Base-by-base conservation (phyloP, 2,113 vertebrate genomes). In the Upupa epops region DNA sequence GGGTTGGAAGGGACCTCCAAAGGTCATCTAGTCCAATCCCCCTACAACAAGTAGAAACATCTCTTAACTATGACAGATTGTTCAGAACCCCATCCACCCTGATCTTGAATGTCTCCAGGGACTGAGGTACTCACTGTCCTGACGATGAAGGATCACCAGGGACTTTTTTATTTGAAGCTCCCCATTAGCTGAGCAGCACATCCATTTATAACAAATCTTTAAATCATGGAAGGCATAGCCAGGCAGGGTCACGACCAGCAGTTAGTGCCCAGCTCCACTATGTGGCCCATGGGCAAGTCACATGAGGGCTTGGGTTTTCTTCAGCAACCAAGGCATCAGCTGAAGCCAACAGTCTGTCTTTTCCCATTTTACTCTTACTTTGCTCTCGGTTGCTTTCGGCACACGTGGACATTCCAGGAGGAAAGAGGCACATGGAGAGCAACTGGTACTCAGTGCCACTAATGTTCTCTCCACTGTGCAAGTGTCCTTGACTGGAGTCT, bases 171-270 rank as follows among this genome's bases (percentile, higher is more conserved):
- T 83, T 90, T 95, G 71, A 88, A 90, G 80, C 21, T 64, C 49
- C 83, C 54, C 61, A 31, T 71, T 92, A 94, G 45, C 80, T 11
- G 37, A 86, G 82, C 31, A 86, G 84, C 34, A 28, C 49, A 79
- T 37, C 58, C 59, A 48, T 88, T 90, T 90, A 64, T 88, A 83
- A 92, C 25, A 79, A 83, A 86, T 22, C 76, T 79, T 92, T 68
- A 92, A 90, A 79, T 26, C 88, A 75, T 2, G 3, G 61, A 36
- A 75, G 80, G 55, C 15, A 46, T 49, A 51, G 66, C 18, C 11
- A 9, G 42, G 48, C 85, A 79, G 92, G 46, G 71, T 79, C 58
- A 49, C 1, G 4, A 52, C 37, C 2, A 7, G 34, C 37, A 48
- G 64, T 32, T 40, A 55, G 49, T 7, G 52, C 63, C 71, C 25